Conservation (phyloP, 1,140 invertebrate species). For the Drosophila neocordata region DNA sequence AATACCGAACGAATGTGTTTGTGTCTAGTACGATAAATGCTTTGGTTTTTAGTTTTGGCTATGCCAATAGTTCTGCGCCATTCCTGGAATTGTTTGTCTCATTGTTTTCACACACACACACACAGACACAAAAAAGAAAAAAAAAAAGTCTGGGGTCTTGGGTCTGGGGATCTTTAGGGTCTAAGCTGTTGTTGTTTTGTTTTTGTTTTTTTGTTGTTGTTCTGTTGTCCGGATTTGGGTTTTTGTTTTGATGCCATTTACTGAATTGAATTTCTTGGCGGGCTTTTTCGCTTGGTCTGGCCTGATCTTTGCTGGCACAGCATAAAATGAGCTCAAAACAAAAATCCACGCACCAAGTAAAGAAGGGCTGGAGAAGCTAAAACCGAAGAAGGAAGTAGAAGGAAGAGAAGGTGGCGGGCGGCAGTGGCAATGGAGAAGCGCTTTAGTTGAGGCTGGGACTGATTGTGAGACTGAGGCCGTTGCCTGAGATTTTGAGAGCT, state of each 20-base stretch:
- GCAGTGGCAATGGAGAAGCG: not conserved
- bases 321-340: slow-evolving; percentile 45
- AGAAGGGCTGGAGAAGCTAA: not conserved
- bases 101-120: slow-evolving; percentile 45
- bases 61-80: slow-evolving; percentile 42
- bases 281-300: slow-evolving; percentile 7
- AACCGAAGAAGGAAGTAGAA: not conserved
- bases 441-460: not conserved
- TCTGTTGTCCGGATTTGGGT: slow-evolving; percentile 44
- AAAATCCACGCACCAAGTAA: slow-evolving; percentile 59
- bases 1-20: slow-evolving; percentile 32
- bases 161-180: slow-evolving; percentile 16
- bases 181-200: slow-evolving; percentile 15
- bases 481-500: slow-evolving; percentile 18
- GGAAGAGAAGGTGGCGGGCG: not conserved
- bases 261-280: slow-evolving; percentile 55
- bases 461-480: slow-evolving; percentile 5
- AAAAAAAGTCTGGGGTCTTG: slow-evolving; percentile 29
- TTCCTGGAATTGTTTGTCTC: slow-evolving; percentile 74
- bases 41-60: slow-evolving; percentile 38
- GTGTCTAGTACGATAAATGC: slow-evolving; percentile 36
- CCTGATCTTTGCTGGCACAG: slow-evolving; percentile 53
- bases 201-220: slow-evolving; percentile 7
- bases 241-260: slow-evolving; percentile 51
- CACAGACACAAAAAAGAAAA: not conserved